Base-by-base conservation (phyloP, 2,888 invertebrate species). In the Sialis lutaria region DNA sequence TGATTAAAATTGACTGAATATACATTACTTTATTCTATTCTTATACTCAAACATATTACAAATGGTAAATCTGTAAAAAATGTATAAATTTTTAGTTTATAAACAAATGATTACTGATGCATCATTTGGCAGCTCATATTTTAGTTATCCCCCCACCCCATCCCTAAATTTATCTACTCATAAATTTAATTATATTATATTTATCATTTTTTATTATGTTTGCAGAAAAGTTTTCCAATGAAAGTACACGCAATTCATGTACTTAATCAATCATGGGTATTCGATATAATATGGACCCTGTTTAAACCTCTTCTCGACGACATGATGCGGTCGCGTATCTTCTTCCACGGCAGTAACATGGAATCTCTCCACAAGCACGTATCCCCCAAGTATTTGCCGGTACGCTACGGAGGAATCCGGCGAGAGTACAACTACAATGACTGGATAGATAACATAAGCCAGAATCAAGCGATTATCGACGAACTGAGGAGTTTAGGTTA, bases 181-280 rank as follows among this genome's bases (percentile, higher is more conserved):
- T 37, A 51, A 33, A 48, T 42, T 44, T 40, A 47, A 48, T 31
- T 30, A 33, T 37, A 40, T 10, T n/a, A 6, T 41, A 44, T 13
- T 40, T 48, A 22, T 37, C 5, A 7, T 22, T 9, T 32, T 32
- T 33, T 42, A 44, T 12, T 33, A 51, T 49, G 35, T 40, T 30
- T 69, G 6, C 63, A 81, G 80, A 76, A 81, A 0, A 74, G 80
- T 46, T 82, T 82, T 60, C 86, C 86, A 0, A 71, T 83, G 57
- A 76, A 74, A 45, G 81, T 80, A 0, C 67, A 80, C 52, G 79
- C 83, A 0, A 74, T 87, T 48, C 87, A 88, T 63, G 73, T 88
- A 45, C 72, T 87, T 34, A 79, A 85, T 60, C 82, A 87, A 59
- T 82, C 84, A 1, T 86, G 86, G 84, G 64, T 83, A 6, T 86